These are phyloP conservation scores for Bradypus variegatus DNA, from an alignment of 2,797 vertebrate genomes.

Conservation along the genomic window DNA sequence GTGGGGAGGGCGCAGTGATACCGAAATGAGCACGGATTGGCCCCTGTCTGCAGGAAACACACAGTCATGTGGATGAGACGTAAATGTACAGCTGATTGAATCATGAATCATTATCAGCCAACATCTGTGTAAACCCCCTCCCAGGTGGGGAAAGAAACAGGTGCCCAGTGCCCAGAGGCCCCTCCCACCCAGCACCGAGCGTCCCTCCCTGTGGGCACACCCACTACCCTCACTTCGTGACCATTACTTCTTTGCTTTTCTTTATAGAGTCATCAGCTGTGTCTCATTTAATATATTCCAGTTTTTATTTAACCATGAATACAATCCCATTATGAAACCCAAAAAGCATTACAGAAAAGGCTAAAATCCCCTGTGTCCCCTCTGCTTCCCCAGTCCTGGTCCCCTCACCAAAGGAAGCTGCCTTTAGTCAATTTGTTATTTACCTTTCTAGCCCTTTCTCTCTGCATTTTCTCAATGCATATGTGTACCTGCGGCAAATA, in stretches of 20 bases:
- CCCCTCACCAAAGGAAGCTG: not conserved
- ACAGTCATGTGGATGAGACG: not conserved
- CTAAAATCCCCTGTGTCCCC: not conserved
- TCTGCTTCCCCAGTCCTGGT: not conserved
- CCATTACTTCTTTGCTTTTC: not conserved
- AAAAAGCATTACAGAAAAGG: not conserved
- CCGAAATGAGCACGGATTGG: not conserved
- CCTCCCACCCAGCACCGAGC: not conserved
- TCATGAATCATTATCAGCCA: not conserved
- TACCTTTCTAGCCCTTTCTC: not conserved
- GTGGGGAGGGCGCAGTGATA: not conserved
- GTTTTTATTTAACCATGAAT: conserved; percentile 1
- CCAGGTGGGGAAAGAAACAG: not conserved
- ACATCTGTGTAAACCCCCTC: not conserved
- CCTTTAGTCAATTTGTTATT: not conserved
- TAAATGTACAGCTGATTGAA: not conserved
- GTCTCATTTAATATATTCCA: not conserved
- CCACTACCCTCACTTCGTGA: not conserved
- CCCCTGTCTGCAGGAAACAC: not conserved
- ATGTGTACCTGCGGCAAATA: not conserved
- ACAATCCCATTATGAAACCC: not conserved
- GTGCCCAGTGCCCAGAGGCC: not conserved
- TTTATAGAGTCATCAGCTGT: not conserved
- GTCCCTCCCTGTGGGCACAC: not conserved
- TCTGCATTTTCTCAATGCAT: not conserved